Base-by-base conservation (phyloP, 2,113 vertebrate genomes). In the Rhinogobius similis region DNA sequence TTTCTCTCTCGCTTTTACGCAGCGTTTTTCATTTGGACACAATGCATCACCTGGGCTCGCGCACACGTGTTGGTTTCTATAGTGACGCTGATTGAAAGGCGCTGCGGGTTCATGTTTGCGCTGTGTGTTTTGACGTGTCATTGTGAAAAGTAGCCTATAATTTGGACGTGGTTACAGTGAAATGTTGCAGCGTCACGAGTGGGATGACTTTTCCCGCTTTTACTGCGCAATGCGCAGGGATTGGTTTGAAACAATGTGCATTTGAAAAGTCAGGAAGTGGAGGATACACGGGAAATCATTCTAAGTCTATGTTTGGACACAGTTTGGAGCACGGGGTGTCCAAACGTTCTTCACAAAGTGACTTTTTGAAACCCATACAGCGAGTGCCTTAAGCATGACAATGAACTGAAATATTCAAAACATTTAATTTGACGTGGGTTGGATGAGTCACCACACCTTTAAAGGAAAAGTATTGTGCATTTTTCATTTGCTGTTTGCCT, bases 1-100 rank as follows among this genome's bases (percentile, higher is more conserved):
- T 73, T 75, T 75, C n/a, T 61, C 13, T 61, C 32, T 8, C 53
- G 0, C 14, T 58, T 58, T 58, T 58, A 58, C 55, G 72, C 82
- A 75, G 82, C 65, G 69, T 46, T 53, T 77, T 62, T 21, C 56
- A 21, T 58, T 55, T 43, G 9, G 14, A 23, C 55, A 87, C 86
- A 80, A 84, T 81, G 55, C 78, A 72, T 85, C 80, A 87, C 86
- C 85, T 86, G 79, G 70, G 20, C 58, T 26, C 4, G 11, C 52
- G 12, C 67, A 59, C 72, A 64, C 52, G 70, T 55, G 24, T n/a
- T 7, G 8, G 11, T 65, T 63, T 63, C 62, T 21, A 63, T 63
- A 12, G 38, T 38, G 36, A 21, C 13, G 20, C 21, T 32, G 23
- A 46, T 56, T 58, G n/a, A 39, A 43, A 36, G 23, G n/a, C 20